Conservation (phyloP, 2,113 vertebrate genomes). For the Pomatorhinus ruficollis region DNA sequence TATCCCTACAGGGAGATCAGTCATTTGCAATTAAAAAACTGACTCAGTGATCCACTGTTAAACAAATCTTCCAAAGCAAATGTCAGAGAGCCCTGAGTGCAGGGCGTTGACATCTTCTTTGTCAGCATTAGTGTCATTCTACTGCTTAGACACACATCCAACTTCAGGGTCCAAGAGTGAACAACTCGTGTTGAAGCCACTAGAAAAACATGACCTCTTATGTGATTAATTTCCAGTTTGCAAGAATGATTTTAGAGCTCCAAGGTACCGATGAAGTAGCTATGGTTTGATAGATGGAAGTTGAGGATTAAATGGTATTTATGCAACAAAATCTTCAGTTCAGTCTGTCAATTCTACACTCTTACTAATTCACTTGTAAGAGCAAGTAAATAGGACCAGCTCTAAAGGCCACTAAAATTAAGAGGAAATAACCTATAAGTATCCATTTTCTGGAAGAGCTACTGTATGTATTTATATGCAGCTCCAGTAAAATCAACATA, state of each 20-base stretch:
- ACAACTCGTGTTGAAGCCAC: not conserved
- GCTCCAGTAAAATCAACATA: conserved; percentile 43
- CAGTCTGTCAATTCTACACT: not conserved
- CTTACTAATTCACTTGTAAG: not conserved
- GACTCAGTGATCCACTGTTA: not conserved
- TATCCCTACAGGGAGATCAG: not conserved
- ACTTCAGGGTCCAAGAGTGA: not conserved
- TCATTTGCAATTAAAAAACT: not conserved
- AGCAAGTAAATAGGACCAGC: not conserved
- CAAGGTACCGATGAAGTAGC: not conserved
- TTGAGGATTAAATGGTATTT: not conserved
- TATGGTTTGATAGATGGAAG: not conserved
- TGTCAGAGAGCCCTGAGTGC: not conserved
- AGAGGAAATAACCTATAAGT: conserved; percentile 24
- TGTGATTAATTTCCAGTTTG: conserved; percentile 5
- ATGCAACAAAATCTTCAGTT: not conserved
- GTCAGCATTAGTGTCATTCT: not conserved
- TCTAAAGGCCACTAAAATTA: not conserved
- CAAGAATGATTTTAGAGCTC: not conserved
- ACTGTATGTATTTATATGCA: not conserved
- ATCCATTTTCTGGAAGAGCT: conserved; percentile 33
- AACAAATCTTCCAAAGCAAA: not conserved
- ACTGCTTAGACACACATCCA: not conserved
- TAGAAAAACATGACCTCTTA: not conserved
- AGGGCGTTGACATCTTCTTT: not conserved